These are phyloP conservation scores for Stylophora pistillata DNA, from an alignment of 64 coral and sea anemone genomes.

Conservation along the genomic window DNA sequence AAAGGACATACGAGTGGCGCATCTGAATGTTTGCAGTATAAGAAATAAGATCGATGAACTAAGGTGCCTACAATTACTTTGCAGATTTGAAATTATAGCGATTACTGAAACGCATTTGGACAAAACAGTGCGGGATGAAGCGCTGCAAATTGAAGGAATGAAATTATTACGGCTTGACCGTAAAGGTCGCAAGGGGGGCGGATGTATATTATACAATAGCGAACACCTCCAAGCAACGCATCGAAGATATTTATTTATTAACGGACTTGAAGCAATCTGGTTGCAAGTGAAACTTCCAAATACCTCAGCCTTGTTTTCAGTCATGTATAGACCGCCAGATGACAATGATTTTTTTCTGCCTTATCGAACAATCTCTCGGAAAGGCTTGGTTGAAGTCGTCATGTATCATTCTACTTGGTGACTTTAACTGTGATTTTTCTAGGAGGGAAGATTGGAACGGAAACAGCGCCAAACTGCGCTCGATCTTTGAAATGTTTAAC, in stretches of 20 bases:
- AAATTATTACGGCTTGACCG: too few relatives aligned
- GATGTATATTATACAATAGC: not conserved
- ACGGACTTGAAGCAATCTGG: conserved; percentile 13
- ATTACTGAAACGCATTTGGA: too few relatives aligned
- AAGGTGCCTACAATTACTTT: conserved; percentile 19
- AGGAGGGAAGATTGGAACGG: not conserved
- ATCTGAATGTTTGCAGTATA: too few relatives aligned
- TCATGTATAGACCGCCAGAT: conserved; percentile 1
- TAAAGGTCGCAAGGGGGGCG: not conserved
- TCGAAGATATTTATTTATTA: not conserved
- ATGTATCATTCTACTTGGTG: not conserved
- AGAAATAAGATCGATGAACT: too few relatives aligned
- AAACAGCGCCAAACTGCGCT: not conserved
- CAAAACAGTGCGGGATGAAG: too few relatives aligned
- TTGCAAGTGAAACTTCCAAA: not conserved
- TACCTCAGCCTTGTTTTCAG: not conserved
- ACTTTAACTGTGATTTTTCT: not conserved
- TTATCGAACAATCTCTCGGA: not conserved
- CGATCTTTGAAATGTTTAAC: not conserved
- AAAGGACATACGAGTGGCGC: conserved; percentile 5
- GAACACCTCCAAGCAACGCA: not conserved
- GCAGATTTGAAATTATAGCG: too few relatives aligned
- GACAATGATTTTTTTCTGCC: not conserved
- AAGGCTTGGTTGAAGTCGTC: not conserved
- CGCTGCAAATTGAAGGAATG: too few relatives aligned